phyloP scores from a whole-genome alignment of 2,888 invertebrate genomes.

The Gari tellinella region DNA sequence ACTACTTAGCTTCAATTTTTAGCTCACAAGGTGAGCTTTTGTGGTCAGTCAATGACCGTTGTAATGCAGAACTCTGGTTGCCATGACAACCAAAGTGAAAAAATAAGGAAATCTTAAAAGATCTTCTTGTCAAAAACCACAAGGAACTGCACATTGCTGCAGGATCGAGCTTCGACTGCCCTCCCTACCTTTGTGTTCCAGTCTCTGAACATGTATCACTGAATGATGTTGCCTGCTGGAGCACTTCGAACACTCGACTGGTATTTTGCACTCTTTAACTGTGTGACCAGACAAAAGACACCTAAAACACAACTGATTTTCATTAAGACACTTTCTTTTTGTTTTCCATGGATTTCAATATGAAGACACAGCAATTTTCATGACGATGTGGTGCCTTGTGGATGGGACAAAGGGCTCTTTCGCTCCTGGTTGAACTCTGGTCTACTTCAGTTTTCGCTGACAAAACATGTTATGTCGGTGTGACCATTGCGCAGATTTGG shows the following conservation, averaged over 20 bases:
- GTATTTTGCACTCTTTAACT: not conserved
- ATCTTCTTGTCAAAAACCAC: no score
- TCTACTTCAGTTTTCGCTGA: not conserved
- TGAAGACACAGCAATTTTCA: not conserved
- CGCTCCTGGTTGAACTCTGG: not conserved
- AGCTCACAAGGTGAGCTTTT: no score
- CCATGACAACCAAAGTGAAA: no score
- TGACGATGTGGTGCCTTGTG: not conserved
- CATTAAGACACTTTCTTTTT: not conserved
- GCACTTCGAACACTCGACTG: not conserved
- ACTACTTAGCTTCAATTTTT: no score
- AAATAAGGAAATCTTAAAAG: no score
- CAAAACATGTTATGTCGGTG: not conserved
- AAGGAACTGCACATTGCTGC: no score
- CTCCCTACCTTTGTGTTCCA: not conserved
- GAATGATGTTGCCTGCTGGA: not conserved
- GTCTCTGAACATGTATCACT: not conserved
- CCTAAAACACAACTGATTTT: slow-evolving; percentile 2
- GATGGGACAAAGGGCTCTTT: not conserved
- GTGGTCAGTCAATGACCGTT: no score
- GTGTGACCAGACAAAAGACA: not conserved
- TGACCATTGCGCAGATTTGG: no score
- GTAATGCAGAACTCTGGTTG: no score
- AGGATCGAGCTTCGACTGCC: not conserved
- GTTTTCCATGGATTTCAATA: not conserved